These are phyloP conservation scores for Drosophila buzzatii DNA, from an alignment of 2,888 invertebrate genomes.

Conservation along the genomic window DNA sequence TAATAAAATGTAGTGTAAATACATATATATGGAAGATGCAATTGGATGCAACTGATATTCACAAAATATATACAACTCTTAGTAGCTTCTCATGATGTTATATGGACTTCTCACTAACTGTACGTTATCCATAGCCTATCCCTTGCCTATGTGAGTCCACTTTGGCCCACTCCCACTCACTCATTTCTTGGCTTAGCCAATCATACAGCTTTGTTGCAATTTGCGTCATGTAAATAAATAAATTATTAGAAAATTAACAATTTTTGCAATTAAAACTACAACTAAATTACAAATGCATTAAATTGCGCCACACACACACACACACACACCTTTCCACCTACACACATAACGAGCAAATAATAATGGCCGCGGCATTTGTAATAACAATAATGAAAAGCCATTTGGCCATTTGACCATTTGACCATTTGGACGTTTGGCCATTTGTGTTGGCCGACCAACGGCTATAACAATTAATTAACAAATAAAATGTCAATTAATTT, in stretches of 20 bases:
- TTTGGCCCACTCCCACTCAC: not conserved
- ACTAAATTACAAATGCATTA: conserved; percentile 82
- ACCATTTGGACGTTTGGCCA: conserved; percentile 16
- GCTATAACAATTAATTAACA: conserved; percentile 84
- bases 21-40: not conserved
- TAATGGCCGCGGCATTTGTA: conserved; percentile 76
- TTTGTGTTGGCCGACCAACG: conserved; percentile 53
- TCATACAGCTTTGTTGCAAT: conserved; percentile 14
- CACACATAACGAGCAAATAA: conserved; percentile 70
- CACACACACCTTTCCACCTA: not conserved
- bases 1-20: not conserved
- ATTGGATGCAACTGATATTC: too few relatives aligned
- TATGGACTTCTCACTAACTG: not conserved
- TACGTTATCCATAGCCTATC: not conserved
- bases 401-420: conserved; percentile 63
- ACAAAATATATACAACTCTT: too few relatives aligned
- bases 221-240: conserved; percentile 56
- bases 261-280: conserved; percentile 80
- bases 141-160: too few relatives aligned
- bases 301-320: conserved; percentile 54
- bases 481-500: conserved; percentile 85
- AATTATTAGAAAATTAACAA: conserved; percentile 75
- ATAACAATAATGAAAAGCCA: conserved; percentile 79
- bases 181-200: conserved; percentile 9
- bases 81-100: not conserved